Evolutionary conservation across 2,797 vertebrate species (phyloP), one percentile per base, ranked within the genome.

Genomic region (Morelia viridis): DNA sequence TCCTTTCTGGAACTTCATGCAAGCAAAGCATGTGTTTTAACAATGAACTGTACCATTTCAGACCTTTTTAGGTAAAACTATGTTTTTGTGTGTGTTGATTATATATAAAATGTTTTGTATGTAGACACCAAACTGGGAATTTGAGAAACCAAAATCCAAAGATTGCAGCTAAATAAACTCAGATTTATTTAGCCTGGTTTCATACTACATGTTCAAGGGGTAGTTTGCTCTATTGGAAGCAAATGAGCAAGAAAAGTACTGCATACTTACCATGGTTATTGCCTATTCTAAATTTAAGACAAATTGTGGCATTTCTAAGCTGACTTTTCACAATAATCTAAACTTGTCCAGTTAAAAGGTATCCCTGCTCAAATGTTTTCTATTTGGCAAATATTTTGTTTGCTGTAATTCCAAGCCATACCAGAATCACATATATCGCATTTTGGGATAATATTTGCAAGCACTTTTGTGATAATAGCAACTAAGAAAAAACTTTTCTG

Each of bases 241-340:
- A 80, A 15, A 19, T 90, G 56, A 71, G 31, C 50, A 83, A 85
- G 68, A 83, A 85, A 86, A 92, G 89, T 89, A 80, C 17, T 86
- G n/a, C 17, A 85, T 58, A 26, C 9, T 80, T 89, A 86, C 57
- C 64, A 89, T 61, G 89, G 65, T 62, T 61, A 76, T 61, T 95
- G 83, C 93, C 92, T 62, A 93, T 93, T 80, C 93, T 92, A 71
- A 95, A 96, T 95, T 96, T 96, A 96, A 95, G 91, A 91, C 92
- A 93, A 95, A 94, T 83, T 91, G 92, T 24, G 65, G 94, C 93
- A 86, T 56, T 89, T 50, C 65, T 76, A 31, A 90, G 83, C 84
- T 89, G 56, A 86, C 65, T 90, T n/a, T 71, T 90, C 88, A 90
- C 35, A n/a, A 56, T 80, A 57, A 76, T 46, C 64, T 90, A 92